Base-by-base conservation (phyloP, 2,797 vertebrate genomes). In the Amblyopsis hoosieri region DNA sequence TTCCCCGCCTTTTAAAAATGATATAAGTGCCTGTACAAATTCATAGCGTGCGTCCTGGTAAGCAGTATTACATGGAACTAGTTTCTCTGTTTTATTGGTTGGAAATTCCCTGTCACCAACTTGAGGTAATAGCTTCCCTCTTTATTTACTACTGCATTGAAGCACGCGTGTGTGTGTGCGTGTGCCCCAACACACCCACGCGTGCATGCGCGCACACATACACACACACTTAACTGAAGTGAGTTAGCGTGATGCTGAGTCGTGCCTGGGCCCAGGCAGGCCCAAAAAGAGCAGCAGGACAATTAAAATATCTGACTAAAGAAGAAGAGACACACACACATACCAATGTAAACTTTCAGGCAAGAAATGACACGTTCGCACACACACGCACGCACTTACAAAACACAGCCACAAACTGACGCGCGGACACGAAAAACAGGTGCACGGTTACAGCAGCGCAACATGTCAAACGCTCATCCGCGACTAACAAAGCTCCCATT, bases 251-350 rank as follows among this genome's bases (percentile, higher is more conserved):
- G 69, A 51, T 59, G 52, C 57, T 33, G 61, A 56, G 52, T 54
- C 19, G 53, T 51, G 52, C 19, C 54, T 60, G 53, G 55, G 61
- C 46, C 82, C 76, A 73, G 79, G 69, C 65, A 23, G 69, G 69
- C 67, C 68, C 62, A 45, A 69, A 75, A 71, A 61, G 71, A 74
- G 62, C 76, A 60, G 67, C 15, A 29, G 71, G 76, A 82, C 71
- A 85, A 82, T 85, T 86, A 81, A 81, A 85, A 73, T 66, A 76
- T 1, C 57, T 15, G 31, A 31, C 60, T 56, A 62, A 72, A 72
- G 64, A 65, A 76, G 60, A 74, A 66, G 46, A 74, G 59, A 79
- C 67, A 69, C 37, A 70, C 10, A 75, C 64, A 67, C 62, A 57
- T 56, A 52, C 62, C 48, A 31, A 66, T 62, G 62, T 57, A 37